A percentile compares a stretch with the other conserved stretches of the same genome.
Conservation (phyloP, 2,888 invertebrate genomes). For the Ceraclea dissimilis region DNA sequence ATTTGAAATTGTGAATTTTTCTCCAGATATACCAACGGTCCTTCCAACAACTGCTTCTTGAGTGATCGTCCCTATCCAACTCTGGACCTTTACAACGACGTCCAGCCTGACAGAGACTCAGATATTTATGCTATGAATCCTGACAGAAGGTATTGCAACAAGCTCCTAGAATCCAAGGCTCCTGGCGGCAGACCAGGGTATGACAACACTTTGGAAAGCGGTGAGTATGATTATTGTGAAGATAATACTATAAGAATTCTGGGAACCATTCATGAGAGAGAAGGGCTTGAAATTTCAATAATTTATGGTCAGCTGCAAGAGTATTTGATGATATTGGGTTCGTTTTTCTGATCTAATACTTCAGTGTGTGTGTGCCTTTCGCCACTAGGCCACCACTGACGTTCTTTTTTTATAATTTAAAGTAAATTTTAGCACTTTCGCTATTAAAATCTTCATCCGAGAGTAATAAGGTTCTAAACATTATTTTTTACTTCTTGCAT, state of each 20-base stretch:
- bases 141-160: constrained; percentile 44
- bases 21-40: constrained; percentile 47
- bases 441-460: too few relatives aligned
- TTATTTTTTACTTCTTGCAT: too few relatives aligned
- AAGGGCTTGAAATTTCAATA: too few relatives aligned
- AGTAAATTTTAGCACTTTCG: too few relatives aligned
- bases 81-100: constrained; percentile 65
- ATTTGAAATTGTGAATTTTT: too few relatives aligned
- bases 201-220: constrained; percentile 44
- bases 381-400: too few relatives aligned
- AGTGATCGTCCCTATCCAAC: constrained; percentile 63
- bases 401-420: too few relatives aligned
- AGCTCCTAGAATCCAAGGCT: constrained; percentile 29
- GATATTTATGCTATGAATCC: constrained; percentile 72
- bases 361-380: too few relatives aligned
- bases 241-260: not conserved
- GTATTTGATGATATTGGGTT: too few relatives aligned
- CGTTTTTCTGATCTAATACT: too few relatives aligned
- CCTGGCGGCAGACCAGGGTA: constrained; percentile 14
- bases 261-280: not conserved
- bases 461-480: too few relatives aligned
- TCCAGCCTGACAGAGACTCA: constrained; percentile 65
- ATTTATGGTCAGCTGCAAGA: too few relatives aligned
- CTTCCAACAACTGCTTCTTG: constrained; percentile 69
- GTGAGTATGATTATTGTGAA: constrained; percentile 30